Base-by-base conservation (phyloP, 2,797 vertebrate species). In the Rhadinocentrus ornatus region DNA sequence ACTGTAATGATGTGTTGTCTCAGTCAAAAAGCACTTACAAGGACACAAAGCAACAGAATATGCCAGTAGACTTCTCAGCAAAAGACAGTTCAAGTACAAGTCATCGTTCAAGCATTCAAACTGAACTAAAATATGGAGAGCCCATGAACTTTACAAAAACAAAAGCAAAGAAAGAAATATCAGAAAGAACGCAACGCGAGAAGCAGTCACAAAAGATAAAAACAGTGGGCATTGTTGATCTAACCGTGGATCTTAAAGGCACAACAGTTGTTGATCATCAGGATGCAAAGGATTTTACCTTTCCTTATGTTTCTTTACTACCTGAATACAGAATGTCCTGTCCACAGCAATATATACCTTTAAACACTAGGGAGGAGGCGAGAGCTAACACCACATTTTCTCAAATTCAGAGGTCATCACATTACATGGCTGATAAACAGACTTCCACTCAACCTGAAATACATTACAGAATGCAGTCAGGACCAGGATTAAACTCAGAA, bases 11-110 rank as follows among this genome's bases (percentile, higher is more conserved):
- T 32, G 27, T 48, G 1, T 70, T 89, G 54, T 85, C 75, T 67
- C 50, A 24, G 13, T 66, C 83, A 66, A 71, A 18, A 6, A 57
- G n/a, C 18, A 71, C 39, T n/a, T 69, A 34, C n/a, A 81, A 69
- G 56, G 69, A 83, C n/a, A 74, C 46, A 34, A 63, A 64, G 3
- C 59, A 73, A 62, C 71, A 68, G 55, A 88, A 73, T 79, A 92
- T 57, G 22, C 92, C 93, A 18, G 26, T 95, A 54, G 91, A 95
- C 75, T 95, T 94, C 62, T 94, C 94, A 57, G 52, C 75, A 55
- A 91, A 79, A 82, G 78, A 86, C 12, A 64, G n/a, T 4, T 7
- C 54, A 9, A 75, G 60, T 58, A 64, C 62, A 79, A 55, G 22
- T n/a, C n/a, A 41, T 57, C 37, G 77, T 52, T 69, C n/a, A 73